Conservation (phyloP, 2,113 vertebrate species). For the Myotis yumanensis region DNA sequence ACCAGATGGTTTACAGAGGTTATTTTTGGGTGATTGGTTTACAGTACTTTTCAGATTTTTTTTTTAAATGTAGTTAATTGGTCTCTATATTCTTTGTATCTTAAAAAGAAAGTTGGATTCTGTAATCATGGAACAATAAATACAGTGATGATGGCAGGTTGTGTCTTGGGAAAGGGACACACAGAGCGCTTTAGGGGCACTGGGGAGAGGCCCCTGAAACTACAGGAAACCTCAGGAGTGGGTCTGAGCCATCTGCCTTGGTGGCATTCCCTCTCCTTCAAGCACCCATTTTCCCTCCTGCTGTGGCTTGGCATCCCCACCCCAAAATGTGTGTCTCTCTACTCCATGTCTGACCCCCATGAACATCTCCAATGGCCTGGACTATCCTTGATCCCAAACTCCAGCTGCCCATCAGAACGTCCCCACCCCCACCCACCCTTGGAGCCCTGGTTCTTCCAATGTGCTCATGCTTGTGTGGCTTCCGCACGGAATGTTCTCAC, state of each 20-base stretch:
- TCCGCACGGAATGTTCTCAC: fast-evolving
- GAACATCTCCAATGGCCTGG: not conserved
- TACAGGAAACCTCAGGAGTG: not conserved
- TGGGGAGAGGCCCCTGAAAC: too few relatives aligned
- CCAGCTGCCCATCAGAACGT: not conserved
- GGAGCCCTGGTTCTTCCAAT: not conserved
- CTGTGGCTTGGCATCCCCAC: too few relatives aligned
- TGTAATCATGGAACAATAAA: not conserved
- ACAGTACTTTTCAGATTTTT: not conserved
- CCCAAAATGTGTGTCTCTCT: not conserved
- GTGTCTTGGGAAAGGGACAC: not conserved
- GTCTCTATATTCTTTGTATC: not conserved
- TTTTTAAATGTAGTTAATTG: not conserved
- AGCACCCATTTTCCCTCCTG: too few relatives aligned
- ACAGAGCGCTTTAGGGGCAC: fast-evolving
- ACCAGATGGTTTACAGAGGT: not conserved
- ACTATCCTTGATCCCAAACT: not conserved
- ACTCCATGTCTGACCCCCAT: not conserved
- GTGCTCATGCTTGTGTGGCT: not conserved
- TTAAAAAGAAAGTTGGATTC: not conserved
- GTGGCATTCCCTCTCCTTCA: not conserved
- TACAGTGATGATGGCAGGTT: fast-evolving
- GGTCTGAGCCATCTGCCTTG: not conserved
- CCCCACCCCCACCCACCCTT: too few relatives aligned
- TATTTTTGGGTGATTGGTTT: not conserved